Conservation (phyloP, 2,113 vertebrate genomes). For the Tinamus guttatus region DNA sequence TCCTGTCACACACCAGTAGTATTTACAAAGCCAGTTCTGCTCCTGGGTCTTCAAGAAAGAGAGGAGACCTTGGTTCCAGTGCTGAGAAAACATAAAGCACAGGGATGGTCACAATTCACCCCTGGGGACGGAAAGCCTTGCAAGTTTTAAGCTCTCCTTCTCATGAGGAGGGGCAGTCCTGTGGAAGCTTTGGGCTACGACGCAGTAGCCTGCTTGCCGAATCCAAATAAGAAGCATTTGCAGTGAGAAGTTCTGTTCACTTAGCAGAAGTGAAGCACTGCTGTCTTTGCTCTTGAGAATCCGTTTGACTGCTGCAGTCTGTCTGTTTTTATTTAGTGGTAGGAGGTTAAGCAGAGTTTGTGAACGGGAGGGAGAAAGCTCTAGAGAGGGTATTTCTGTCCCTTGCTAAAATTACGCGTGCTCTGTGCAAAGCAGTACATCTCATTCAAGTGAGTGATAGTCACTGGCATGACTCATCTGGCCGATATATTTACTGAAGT, state of each 20-base stretch:
- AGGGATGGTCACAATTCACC: neutral
- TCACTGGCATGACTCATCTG: slow-evolving; percentile 67
- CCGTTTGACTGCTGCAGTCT: neutral
- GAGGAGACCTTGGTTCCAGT: neutral
- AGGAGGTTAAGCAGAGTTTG: neutral
- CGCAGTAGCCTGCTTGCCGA: neutral
- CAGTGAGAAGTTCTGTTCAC: neutral
- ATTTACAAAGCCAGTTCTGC: neutral
- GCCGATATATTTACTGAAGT: slow-evolving; percentile 47
- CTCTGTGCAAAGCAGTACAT: slow-evolving; percentile 30
- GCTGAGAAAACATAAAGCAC: neutral
- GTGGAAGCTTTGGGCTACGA: neutral
- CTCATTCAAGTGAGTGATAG: slow-evolving; percentile 12
- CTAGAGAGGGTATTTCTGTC: neutral
- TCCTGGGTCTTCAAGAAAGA: neutral
- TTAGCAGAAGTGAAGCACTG: neutral
- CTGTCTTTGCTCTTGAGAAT: neutral
- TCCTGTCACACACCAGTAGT: neutral
- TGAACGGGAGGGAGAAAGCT: slow-evolving; percentile 24
- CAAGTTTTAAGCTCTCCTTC: neutral
- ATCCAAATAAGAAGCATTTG: neutral
- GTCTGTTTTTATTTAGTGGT: neutral
- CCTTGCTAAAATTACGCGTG: neutral
- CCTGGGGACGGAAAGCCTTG: neutral
- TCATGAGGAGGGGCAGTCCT: neutral